A percentile compares a stretch with the other conserved stretches of the same genome.
These are phyloP conservation scores for Drosophila kanapiae DNA, from an alignment of 1,140 invertebrate genomes.

Conservation along the genomic window DNA sequence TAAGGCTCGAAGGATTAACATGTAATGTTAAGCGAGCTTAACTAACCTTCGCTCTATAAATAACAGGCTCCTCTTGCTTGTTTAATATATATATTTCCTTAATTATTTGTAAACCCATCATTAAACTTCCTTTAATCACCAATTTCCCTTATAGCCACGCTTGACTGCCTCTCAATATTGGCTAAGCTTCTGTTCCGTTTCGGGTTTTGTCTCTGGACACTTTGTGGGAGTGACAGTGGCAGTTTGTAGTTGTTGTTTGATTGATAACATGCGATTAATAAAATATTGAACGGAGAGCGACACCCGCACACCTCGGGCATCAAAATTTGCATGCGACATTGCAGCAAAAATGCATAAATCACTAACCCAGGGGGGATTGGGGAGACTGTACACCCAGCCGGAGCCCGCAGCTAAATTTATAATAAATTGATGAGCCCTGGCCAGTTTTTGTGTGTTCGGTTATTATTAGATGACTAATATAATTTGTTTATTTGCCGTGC, in stretches of 20 bases:
- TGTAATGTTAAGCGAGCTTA: too few relatives aligned
- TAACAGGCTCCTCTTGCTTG: not conserved
- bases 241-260: constrained; percentile 72
- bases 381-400: too few relatives aligned
- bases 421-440: constrained; percentile 69
- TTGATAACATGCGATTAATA: constrained; percentile 83
- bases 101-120: not conserved
- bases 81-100: not conserved
- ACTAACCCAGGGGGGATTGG: constrained; percentile 38
- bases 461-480: constrained; percentile 66
- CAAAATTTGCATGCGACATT: constrained; percentile 54
- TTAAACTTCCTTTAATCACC: not conserved
- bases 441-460: constrained; percentile 38
- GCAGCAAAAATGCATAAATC: constrained; percentile 67
- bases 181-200: constrained; percentile 21
- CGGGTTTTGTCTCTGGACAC: constrained; percentile 36
- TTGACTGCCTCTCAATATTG: constrained; percentile 15
- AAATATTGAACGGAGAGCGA: constrained; percentile 70
- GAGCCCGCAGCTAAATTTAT: constrained; percentile 60
- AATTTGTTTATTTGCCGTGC: constrained; percentile 67
- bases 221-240: constrained; percentile 45
- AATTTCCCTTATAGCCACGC: not conserved
- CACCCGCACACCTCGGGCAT: constrained; percentile 48
- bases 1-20: too few relatives aligned
- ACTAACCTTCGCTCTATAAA: too few relatives aligned